Percentiles rank a stretch among this genome's conserved stretches.
Conservation (phyloP, 2,113 vertebrate species). For the Oryzias celebensis region DNA sequence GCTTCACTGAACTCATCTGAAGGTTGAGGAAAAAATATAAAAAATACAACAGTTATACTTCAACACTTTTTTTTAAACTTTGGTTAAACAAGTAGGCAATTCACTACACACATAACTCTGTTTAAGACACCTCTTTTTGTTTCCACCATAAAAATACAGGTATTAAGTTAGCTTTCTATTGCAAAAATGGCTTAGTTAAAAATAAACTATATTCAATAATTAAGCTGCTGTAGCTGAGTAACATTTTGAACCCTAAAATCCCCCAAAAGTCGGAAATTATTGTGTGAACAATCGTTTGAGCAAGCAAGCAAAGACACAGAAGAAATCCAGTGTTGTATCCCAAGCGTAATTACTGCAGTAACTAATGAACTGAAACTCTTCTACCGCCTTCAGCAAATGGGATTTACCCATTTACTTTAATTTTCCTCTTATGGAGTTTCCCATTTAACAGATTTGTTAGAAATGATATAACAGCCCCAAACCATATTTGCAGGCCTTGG, state of each 20-base stretch:
- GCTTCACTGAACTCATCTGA: constrained; percentile 96
- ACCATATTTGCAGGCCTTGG: constrained; percentile 40
- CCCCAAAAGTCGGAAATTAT: not conserved
- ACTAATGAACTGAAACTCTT: constrained; percentile 31
- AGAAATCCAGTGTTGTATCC: constrained; percentile 6
- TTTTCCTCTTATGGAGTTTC: constrained; percentile 22
- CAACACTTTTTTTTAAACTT: too few relatives aligned
- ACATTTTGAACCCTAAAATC: not conserved
- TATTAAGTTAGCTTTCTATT: too few relatives aligned
- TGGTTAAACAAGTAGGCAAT: not conserved
- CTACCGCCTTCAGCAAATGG: constrained; percentile 21
- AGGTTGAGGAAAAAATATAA: constrained; percentile 6
- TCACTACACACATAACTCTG: not conserved
- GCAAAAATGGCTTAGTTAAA: too few relatives aligned
- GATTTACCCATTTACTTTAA: constrained; percentile 25
- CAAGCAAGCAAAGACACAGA: constrained; percentile 6
- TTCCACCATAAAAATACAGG: too few relatives aligned
- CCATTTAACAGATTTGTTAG: constrained; percentile 48
- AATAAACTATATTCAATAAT: too few relatives aligned
- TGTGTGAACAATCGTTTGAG: not conserved
- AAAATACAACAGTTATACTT: not conserved
- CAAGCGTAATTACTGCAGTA: constrained; percentile 12
- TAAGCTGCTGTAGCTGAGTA: not conserved
- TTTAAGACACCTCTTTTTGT: not conserved
- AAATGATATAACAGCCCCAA: constrained; percentile 52